Base-by-base conservation (phyloP, 2,888 invertebrate species). In the Zygaena filipendulae region DNA sequence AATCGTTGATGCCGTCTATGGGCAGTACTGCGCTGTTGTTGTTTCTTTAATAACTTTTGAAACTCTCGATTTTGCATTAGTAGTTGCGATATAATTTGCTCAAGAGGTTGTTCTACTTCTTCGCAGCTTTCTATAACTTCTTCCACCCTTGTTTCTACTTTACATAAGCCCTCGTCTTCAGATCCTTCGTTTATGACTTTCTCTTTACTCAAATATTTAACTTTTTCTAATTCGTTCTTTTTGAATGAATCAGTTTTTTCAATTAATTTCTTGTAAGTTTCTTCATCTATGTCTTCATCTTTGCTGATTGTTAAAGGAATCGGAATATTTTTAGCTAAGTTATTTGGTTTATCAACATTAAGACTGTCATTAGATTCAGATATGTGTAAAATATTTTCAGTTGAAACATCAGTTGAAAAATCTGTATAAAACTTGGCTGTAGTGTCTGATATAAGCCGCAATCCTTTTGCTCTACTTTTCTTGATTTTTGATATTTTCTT, bases 21-120 rank as follows among this genome's bases (percentile, higher is more conserved):
- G 12, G 82, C 72, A 24, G 66, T 79, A 38, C 79, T 82, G 43
- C 81, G 68, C 32, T 62, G 82, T 37, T 89, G 85, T 45, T 89
- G 90, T 46, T 90, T 89, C 43, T 88, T 90, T 13, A 91, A 70
- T 22, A 91, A 80, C 39, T 89, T 87, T 42, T 92, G 90, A 41
- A 92, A 91, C 38, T 92, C 92, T 43, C 88, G 84, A 50, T 90
- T 92, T 54, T 92, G 89, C 84, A 92, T 86, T 3, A 94, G 67
- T 8, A 93, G 72, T 52, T 92, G 92, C 1, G 91, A 87, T 26
- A 94, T 91, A 25, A 94, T 87, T 63, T 91, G 82, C 62, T 90
- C 88, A 44, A 87, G 74, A 25, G 84, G 87, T 53, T 82, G 87
- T 50, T 82, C 82, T 11, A 47, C 49, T 33, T 69, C 69, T 45